Base-by-base conservation (phyloP, 2,113 vertebrate species). In the Geothlypis trichas region DNA sequence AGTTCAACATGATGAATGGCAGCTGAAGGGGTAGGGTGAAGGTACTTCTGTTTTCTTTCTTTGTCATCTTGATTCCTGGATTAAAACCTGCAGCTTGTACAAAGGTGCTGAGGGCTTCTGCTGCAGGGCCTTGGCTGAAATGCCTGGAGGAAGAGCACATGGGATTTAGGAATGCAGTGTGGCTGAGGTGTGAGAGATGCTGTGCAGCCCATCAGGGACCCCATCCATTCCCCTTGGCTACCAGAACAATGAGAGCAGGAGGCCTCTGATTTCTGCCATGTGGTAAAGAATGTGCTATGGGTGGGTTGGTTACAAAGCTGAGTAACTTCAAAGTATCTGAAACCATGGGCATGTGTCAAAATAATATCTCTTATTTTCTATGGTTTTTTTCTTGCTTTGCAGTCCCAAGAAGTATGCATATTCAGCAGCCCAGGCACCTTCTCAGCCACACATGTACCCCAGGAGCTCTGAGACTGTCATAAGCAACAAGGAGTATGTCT, bases 401-500 rank as follows among this genome's bases (percentile, higher is more conserved):
- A 98, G 97, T 33, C 7, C 5, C 65, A 71, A 47, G 87, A 94
- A 74, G 58, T 96, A 97, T 0, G 9, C 28, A 9, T 96, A 97
- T 15, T 73, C 97, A 51, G 55, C 87, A 84, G 92, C 87, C 47
- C 87, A 82, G n/a, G 71, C 33, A 74, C 28, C 85, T 42, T 59
- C 57, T 16, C 94, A 80, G 51, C 84, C 87, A 41, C 91, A 3
- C 51, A 69, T 30, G 69, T 96, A 97, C 93, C 84, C 83, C 87
- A 92, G 57, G 80, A 51, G 30, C 55, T 16, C 93, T 1, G 96
- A 96, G 37, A 81, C 78, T 1, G 5, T 95, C 44, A 30, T 71
- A 63, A 87, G 79, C 86, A 78, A 93, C 82, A 95, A 95, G 91
- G 97, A 97, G 31, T 97, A 97, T 7, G 96, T 97, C 78, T 98